Base-by-base conservation (phyloP, 1,140 invertebrate genomes). In the Meloidogyne chitwoodi region DNA sequence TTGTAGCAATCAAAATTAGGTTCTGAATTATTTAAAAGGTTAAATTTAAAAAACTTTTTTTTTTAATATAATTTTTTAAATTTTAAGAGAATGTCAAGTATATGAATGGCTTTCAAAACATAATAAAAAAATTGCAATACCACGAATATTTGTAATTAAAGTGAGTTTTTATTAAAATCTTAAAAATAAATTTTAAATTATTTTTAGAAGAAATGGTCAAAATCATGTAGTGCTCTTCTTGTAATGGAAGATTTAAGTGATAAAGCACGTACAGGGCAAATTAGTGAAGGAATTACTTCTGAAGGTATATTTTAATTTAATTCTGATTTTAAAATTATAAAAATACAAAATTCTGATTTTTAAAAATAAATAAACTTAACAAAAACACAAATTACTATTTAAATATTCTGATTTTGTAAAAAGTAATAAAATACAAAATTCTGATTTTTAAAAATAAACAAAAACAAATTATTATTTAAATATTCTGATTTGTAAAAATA, bases 231-330 rank as follows among this genome's bases (percentile, higher is more conserved):
- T 48, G 83, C 79, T 19, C 72, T 85, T 27, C 69, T 85, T n/a
- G 66, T 85, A 19, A 86, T 85, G 84, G 85, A 85, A 65, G 84
- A 85, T 64, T 67, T 87, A n/a, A 68, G 66, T 19, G 85, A 87
- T 68, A 77, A 75, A 24, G 80, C 79, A 5, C 29, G 68, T n/a
- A 72, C 74, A 24, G 71, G 74, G 29, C 79, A 87, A 34, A 64
- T 83, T 5, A 77, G 61, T 5, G 77, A 81, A 22, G 83, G 80
- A 6, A 72, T 84, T 6, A 29, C 34, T 66, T 76, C 82, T 31
- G 83, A 83, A 73, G 76, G 80, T 79, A 22, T 65, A 62, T 24
- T 62, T 14, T 16, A 29, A 1, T 12, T 24, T 24, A 24, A 72
- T 77, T 61, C 67, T 79, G 31, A 70, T 71, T 34, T 73, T 72